A percentile compares a stretch with the other conserved stretches of the same genome.
Evolutionary conservation across 2,113 vertebrate genomes (phyloP).

Genomic region (Hippopotamus amphibius): DNA sequence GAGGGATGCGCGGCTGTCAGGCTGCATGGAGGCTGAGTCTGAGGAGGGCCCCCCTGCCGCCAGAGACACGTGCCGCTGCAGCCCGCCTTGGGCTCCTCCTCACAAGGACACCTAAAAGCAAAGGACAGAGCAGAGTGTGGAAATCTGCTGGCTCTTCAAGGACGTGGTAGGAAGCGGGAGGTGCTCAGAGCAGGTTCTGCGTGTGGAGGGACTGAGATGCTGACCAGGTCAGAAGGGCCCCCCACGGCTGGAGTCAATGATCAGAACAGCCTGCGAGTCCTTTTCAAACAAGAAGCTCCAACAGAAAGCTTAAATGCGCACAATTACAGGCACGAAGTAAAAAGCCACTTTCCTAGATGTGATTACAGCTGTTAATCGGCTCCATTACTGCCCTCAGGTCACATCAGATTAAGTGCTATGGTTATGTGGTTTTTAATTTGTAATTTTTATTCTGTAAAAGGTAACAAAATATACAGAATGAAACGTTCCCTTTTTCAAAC

Average conservation of each 20-base stretch:
- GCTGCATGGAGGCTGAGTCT: fast-evolving
- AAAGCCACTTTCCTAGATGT: conserved; percentile 82
- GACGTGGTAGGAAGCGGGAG: neutral
- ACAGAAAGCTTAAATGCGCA: conserved; percentile 79
- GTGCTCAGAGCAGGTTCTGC: conserved; percentile 70
- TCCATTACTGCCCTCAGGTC: conserved; percentile 68
- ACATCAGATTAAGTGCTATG: conserved; percentile 82
- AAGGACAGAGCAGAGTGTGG: conserved; percentile 55
- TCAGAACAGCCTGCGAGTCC: conserved; percentile 50
- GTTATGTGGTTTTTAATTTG: conserved; percentile 84
- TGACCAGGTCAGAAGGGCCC: conserved; percentile 64
- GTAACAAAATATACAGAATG: conserved; percentile 97
- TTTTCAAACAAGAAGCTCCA: conserved; percentile 79
- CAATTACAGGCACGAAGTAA: conserved; percentile 74
- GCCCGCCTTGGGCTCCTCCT: conserved; percentile 65
- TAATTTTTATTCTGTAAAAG: conserved; percentile 89
- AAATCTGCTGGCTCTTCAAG: conserved; percentile 63
- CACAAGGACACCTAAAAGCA: conserved; percentile 23
- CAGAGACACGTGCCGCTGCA: neutral
- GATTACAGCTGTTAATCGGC: conserved; percentile 62
- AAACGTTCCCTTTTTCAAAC: conserved; percentile 88
- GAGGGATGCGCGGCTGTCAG: fast-evolving
- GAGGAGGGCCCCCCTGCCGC: too few relatives aligned
- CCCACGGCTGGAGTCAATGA: conserved; percentile 79
- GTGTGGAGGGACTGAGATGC: conserved; percentile 71